phyloP scores from a whole-genome alignment of 1,140 invertebrate species.

The Drosophila lacertosa region DNA sequence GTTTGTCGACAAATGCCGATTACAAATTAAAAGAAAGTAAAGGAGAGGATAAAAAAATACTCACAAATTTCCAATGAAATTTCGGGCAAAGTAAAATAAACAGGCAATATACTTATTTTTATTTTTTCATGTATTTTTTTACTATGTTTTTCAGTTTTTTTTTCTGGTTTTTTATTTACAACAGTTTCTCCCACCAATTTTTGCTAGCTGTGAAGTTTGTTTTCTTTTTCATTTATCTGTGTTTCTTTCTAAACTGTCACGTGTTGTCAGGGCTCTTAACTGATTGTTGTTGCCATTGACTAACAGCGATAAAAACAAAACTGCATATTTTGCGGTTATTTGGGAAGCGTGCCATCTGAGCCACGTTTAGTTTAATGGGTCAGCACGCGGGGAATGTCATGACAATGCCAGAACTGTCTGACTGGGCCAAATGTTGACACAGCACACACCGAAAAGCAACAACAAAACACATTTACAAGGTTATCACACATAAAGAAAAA shows the following conservation, averaged over 20 bases:
- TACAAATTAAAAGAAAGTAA: constrained; percentile 49
- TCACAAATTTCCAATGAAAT: constrained; percentile 16
- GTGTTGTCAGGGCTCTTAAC: constrained; percentile 20
- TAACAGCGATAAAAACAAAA: constrained; percentile 23
- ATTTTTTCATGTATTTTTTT: neutral
- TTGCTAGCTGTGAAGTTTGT: constrained; percentile 13
- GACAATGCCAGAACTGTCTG: constrained; percentile 10
- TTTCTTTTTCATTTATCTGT: neutral
- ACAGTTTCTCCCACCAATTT: constrained; percentile 24
- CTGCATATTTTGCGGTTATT: constrained; percentile 36
- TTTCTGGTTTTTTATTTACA: constrained; percentile 16
- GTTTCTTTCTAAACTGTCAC: constrained; percentile 25
- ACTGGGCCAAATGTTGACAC: constrained; percentile 5
- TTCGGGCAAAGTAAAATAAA: constrained; percentile 8
- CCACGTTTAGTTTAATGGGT: constrained; percentile 35
- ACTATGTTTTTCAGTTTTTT: neutral
- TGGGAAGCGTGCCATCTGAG: constrained; percentile 36
- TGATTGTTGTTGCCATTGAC: constrained; percentile 18
- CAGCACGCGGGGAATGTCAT: constrained; percentile 18
- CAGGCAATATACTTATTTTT: constrained; percentile 4
- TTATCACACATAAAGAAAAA: constrained; percentile 12
- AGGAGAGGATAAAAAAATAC: constrained; percentile 1
- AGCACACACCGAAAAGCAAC: neutral
- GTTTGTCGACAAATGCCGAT: constrained; percentile 24
- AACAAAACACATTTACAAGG: constrained; percentile 23